These are phyloP conservation scores for Tanypteryx hageni DNA, from an alignment of 2,888 invertebrate species.

Conservation along the genomic window DNA sequence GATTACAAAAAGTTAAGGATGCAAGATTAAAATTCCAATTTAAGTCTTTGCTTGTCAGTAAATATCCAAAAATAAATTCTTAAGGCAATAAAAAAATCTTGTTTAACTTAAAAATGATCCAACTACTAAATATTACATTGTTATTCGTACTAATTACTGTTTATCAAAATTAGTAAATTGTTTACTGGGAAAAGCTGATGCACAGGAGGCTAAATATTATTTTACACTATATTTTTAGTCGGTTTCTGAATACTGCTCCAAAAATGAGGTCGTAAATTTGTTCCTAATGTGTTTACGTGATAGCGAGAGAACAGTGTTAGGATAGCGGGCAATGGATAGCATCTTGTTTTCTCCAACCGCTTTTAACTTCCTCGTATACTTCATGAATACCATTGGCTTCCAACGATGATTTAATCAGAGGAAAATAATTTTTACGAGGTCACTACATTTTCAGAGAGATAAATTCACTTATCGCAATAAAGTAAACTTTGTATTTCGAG, in stretches of 20 bases:
- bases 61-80: no score
- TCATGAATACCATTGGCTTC: neutral
- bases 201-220: neutral
- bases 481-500: neutral
- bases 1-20: no score
- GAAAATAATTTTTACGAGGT: neutral
- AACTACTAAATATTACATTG: no score
- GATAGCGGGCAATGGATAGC: constrained; percentile 17
- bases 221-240: neutral
- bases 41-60: no score
- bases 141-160: neutral
- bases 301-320: neutral
- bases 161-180: neutral
- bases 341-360: neutral
- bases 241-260: neutral
- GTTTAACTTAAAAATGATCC: no score
- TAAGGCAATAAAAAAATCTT: no score
- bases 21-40: no score
- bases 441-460: neutral
- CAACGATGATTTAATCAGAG: neutral
- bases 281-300: neutral
- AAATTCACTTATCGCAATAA: neutral
- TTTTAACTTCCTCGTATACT: neutral
- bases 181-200: neutral
- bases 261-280: neutral